phyloP scores from a whole-genome alignment of 1,140 invertebrate species.

The Heliothis virescens region DNA sequence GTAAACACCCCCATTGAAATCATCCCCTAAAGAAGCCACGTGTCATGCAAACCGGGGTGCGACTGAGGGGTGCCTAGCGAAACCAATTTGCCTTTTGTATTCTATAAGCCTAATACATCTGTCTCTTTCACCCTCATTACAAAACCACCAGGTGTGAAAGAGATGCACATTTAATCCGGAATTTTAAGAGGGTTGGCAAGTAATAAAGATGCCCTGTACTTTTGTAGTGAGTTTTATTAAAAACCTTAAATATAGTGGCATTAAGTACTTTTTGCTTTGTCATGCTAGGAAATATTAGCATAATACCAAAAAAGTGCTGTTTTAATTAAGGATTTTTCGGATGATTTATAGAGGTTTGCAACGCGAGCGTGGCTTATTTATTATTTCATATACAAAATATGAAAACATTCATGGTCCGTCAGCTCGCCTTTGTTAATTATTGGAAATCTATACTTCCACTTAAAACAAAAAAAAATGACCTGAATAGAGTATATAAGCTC shows the following conservation, averaged over 20 bases:
- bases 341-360: conserved; percentile 34
- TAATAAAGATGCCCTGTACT: conserved; percentile 49
- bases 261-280: conserved; percentile 37
- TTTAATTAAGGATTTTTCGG: conserved; percentile 31
- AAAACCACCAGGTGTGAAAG: conserved; percentile 46
- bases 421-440: too few species aligned
- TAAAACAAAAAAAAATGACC: not conserved
- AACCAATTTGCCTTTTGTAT: conserved; percentile 67
- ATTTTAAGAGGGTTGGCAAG: conserved; percentile 45
- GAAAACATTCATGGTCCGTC: not conserved
- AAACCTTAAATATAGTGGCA: conserved; percentile 38
- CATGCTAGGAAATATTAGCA: conserved; percentile 31
- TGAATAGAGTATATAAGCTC: not conserved
- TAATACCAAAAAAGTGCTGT: conserved; percentile 36
- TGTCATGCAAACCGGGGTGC: conserved; percentile 65
- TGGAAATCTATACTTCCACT: not conserved
- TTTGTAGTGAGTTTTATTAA: conserved; percentile 35
- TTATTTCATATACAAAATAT: conserved; percentile 3
- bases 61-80: conserved; percentile 65
- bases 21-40: conserved; percentile 71
- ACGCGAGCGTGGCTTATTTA: not conserved
- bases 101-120: conserved; percentile 52
- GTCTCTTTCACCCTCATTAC: conserved; percentile 51
- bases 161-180: conserved; percentile 39
- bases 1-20: conserved; percentile 51